Conservation (phyloP, 2,113 vertebrate genomes). For the Vireo altiloquus region DNA sequence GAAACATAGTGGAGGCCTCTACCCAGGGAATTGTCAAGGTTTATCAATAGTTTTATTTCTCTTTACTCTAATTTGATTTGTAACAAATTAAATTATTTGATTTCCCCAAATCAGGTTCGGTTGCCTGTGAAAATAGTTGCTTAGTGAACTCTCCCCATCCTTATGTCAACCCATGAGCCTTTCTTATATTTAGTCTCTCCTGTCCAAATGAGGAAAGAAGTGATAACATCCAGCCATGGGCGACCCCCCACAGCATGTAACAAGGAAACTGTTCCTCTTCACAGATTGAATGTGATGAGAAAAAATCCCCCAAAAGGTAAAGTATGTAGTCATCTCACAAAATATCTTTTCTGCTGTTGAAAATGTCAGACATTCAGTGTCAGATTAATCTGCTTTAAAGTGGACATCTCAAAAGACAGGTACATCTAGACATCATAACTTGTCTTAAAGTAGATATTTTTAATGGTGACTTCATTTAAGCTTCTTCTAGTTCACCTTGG, state of each 20-base stretch:
- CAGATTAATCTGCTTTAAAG: not conserved
- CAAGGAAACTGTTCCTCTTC: not conserved
- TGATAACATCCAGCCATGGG: not conserved
- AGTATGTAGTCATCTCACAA: not conserved
- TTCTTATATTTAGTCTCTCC: not conserved
- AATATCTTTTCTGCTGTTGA: not conserved
- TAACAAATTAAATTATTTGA: not conserved
- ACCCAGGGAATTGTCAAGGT: rapidly evolving
- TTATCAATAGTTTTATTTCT: not conserved
- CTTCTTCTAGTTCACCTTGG: not conserved
- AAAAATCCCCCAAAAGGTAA: not conserved
- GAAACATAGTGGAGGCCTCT: not conserved
- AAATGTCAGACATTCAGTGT: not conserved
- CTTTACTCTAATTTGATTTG: not conserved
- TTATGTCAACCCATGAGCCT: not conserved
- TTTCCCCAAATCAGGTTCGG: not conserved
- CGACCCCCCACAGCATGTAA: not conserved
- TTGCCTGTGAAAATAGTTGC: not conserved
- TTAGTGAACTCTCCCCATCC: not conserved
- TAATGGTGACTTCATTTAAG: not conserved
- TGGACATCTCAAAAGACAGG: not conserved
- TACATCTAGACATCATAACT: not conserved
- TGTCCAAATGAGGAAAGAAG: not conserved
- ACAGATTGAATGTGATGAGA: not conserved
- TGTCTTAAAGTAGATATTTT: not conserved